These are phyloP conservation scores for Scylla paramamosain DNA, from an alignment of 1,140 invertebrate genomes.

Conservation along the genomic window DNA sequence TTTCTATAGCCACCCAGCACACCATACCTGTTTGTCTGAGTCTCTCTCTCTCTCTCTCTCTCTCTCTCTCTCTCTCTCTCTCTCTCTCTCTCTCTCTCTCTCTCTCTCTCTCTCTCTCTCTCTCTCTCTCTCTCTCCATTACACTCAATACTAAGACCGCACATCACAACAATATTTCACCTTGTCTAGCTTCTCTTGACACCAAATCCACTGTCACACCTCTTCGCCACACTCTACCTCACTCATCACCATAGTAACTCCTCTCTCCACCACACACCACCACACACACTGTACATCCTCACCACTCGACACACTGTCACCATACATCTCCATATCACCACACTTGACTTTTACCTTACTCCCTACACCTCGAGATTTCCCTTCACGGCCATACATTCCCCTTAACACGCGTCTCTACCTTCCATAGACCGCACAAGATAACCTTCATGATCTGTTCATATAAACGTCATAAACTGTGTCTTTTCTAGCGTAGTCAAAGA, in stretches of 20 bases:
- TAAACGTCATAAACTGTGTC: background rate
- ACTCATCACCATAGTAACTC: background rate
- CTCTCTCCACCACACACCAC: background rate
- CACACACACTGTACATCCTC: too few species aligned
- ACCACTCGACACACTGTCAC: too few species aligned
- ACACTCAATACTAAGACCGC: background rate
- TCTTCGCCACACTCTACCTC: background rate
- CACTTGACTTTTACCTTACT: too few species aligned
- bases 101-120: constrained; percentile 52
- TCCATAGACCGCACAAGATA: background rate
- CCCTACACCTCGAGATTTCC: too few species aligned
- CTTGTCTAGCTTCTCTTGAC: background rate
- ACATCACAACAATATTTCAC: background rate
- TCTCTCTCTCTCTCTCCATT: constrained; percentile 42
- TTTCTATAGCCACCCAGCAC: background rate
- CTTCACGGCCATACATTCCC: too few species aligned
- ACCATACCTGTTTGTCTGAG: constrained; percentile 26
- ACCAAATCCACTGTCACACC: background rate
- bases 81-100: constrained; percentile 47
- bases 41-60: constrained; percentile 29
- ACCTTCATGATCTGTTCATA: background rate
- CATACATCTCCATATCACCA: too few species aligned
- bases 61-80: background rate
- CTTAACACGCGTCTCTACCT: background rate
- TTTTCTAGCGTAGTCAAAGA: background rate